Conservation (phyloP, 2,113 vertebrate species). For the Albula goreensis region DNA sequence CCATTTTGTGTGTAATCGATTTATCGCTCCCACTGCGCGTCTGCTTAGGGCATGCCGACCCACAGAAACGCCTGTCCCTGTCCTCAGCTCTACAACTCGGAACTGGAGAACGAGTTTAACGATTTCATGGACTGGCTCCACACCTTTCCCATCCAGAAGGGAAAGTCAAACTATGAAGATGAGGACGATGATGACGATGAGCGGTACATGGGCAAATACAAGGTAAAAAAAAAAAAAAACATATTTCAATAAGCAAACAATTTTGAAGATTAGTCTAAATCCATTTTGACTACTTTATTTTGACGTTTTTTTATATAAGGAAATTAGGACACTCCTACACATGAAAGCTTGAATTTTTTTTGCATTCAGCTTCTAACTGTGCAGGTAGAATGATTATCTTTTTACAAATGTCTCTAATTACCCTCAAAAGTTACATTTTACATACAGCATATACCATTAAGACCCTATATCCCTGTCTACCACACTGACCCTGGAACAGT, state of each 20-base stretch:
- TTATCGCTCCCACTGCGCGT: no score
- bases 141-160: constrained; percentile 81
- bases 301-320: no score
- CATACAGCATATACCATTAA: not conserved
- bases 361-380: not conserved
- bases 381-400: not conserved
- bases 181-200: constrained; percentile 78
- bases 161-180: constrained; percentile 74
- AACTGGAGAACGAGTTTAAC: constrained; percentile 84
- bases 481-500: no score
- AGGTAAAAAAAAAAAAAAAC: constrained; percentile 66
- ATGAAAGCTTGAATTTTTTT: no score
- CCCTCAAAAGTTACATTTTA: not conserved
- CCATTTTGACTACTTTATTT: not conserved
- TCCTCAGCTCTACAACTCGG: constrained; percentile 78
- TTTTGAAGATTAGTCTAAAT: not conserved
- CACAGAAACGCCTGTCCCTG: constrained; percentile 26
- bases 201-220: constrained; percentile 87
- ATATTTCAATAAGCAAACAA: no score
- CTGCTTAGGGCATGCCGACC: not conserved
- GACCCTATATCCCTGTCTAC: no score
- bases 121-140: constrained; percentile 91
- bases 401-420: not conserved
- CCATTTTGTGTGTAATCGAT: not conserved
- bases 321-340: no score